phyloP scores from a whole-genome alignment of 2,797 vertebrate genomes.

The Danionella dracula region DNA sequence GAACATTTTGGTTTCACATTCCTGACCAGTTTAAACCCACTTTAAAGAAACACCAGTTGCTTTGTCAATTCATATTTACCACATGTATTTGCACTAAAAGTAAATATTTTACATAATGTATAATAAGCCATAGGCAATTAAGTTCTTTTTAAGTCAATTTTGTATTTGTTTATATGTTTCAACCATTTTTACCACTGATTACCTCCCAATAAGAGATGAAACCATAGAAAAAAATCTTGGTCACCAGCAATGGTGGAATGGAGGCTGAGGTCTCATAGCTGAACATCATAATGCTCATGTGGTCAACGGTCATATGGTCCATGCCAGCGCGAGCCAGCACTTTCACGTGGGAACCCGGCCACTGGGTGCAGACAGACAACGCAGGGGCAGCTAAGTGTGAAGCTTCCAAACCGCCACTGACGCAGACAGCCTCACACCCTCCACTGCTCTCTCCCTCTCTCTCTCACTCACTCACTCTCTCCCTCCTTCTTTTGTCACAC shows the following conservation, averaged over 20 bases:
- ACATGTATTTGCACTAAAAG: too few species aligned
- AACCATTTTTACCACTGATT: too few species aligned
- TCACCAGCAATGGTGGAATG: background rate
- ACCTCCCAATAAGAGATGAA: background rate
- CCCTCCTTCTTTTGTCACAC: conserved; percentile 35
- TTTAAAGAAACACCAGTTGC: too few species aligned
- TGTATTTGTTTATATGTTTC: too few species aligned
- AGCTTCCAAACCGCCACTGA: conserved; percentile 70
- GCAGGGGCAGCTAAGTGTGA: conserved; percentile 68
- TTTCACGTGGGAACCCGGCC: conserved; percentile 74
- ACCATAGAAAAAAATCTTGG: background rate
- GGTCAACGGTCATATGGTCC: conserved; percentile 62
- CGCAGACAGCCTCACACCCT: conserved; percentile 42
- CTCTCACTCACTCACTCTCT: conserved; percentile 26
- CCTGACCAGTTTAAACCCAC: too few species aligned
- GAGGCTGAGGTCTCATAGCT: background rate
- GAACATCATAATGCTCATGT: conserved; percentile 41
- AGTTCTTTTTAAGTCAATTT: too few species aligned
- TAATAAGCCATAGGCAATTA: too few species aligned
- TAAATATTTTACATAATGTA: too few species aligned
- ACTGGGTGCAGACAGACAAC: conserved; percentile 63
- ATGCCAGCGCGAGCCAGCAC: conserved; percentile 55
- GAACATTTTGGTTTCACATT: too few species aligned
- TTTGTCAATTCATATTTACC: too few species aligned
- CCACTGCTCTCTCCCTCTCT: conserved; percentile 21